phyloP scores from a whole-genome alignment of 64 coral and sea anemone genomes.

The Montipora cactus region DNA sequence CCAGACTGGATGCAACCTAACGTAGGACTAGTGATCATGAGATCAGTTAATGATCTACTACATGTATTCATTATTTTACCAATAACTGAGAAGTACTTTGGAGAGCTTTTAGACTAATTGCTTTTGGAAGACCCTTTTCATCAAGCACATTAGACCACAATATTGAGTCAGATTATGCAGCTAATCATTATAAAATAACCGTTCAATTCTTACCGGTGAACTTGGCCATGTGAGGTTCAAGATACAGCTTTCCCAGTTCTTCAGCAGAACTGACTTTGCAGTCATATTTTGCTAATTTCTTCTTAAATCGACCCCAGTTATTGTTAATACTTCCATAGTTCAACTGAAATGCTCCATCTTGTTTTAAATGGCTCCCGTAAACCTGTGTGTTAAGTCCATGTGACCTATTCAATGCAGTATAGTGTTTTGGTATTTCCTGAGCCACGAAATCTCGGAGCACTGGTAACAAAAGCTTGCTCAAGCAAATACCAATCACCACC shows the following conservation, averaged over 20 bases:
- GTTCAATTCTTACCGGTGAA: slow-evolving; percentile 30
- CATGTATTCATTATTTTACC: no score
- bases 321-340: slow-evolving; percentile 84
- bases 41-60: no score
- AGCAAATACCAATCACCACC: slow-evolving; percentile 64
- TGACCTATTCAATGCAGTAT: background rate
- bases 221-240: slow-evolving; percentile 60
- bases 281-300: slow-evolving; percentile 31
- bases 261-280: slow-evolving; percentile 36
- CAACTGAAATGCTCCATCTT: slow-evolving; percentile 38
- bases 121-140: no score
- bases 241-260: slow-evolving; percentile 61
- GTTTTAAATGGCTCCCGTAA: background rate
- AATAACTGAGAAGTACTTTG: no score
- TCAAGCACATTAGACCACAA: no score
- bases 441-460: slow-evolving; percentile 19
- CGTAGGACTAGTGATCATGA: no score
- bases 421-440: slow-evolving; percentile 44
- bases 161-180: background rate
- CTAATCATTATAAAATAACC: background rate
- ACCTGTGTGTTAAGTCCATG: slow-evolving; percentile 4
- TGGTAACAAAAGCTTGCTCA: slow-evolving; percentile 57
- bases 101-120: no score
- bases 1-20: no score
- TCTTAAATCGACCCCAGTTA: slow-evolving; percentile 50